Evolutionary conservation across 2,113 vertebrate species (phyloP), one percentile per base, ranked within the genome.

Genomic region (Chinchilla lanigera): DNA sequence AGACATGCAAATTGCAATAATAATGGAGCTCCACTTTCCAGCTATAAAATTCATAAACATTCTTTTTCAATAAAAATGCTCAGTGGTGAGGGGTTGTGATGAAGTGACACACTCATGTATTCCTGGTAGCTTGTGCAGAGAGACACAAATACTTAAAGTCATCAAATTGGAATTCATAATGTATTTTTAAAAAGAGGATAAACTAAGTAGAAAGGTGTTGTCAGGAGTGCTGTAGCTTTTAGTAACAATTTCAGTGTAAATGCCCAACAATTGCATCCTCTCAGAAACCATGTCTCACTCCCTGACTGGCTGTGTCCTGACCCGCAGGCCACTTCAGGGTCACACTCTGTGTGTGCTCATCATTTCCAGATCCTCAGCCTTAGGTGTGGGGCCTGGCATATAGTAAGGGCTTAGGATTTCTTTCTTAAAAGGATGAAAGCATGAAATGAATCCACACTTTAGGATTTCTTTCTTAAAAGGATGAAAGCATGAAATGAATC

Each of bases 1-100:
- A 94, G 71, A 87, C 85, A 92, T 77, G 33, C 4, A 94, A 86
- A 91, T 78, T 75, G 38, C 73, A 92, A 78, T 47, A 78, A 86
- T 28, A 95, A 54, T 13, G 9, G n/a, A 5, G 10, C 26, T 80
- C 30, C 7, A 22, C 82, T 92, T 94, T 58, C 65, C 47, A 94
- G 56, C 10, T 75, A 9, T 47, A 50, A 95, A 82, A 96, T 73
- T 73, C 80, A 94, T 13, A 73, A 60, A 56, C 28, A 69, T n/a
- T 95, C 38, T 35, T 71, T 95, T 69, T 86, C 84, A 86, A 35
- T 65, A 88, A 52, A 92, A 94, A 69, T 35, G 7, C 47, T 75
- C n/a, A 22, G 24, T 44, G 47, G 88, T 28, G 73, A 22, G 33
- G 75, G 8, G 11, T 69, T 65, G 17, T 60, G 63, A 90, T 17